Conservation (phyloP, 2,797 vertebrate species). For the Eulemur albifrons region DNA sequence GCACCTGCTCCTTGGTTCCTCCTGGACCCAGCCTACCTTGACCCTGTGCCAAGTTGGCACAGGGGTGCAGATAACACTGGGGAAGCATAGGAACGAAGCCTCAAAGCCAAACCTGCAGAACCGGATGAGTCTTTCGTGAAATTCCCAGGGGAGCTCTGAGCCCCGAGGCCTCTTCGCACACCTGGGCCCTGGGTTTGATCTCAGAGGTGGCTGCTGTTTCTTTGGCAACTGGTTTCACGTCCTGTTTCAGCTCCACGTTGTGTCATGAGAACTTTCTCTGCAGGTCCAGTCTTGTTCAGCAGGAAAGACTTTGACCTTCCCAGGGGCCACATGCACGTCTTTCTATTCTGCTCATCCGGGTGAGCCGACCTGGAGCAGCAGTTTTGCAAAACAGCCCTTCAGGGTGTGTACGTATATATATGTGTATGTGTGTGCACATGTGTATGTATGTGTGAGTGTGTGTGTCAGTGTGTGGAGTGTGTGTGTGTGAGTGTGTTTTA, state of each 20-base stretch:
- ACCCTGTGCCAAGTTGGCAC: constrained; percentile 30
- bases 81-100: background rate
- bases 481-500: background rate
- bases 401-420: background rate
- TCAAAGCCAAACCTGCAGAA: constrained; percentile 82
- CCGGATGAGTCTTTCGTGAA: constrained; percentile 92
- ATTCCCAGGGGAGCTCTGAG: constrained; percentile 87
- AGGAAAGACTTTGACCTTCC: constrained; percentile 25
- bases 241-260: background rate
- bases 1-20: background rate
- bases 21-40: background rate
- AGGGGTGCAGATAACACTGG: background rate
- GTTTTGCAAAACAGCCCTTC: background rate
- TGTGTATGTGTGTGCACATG: too few relatives aligned
- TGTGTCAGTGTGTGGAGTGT: background rate
- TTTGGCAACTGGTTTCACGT: constrained; percentile 66
- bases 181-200: constrained; percentile 81
- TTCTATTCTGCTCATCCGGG: background rate
- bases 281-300: constrained; percentile 8
- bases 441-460: background rate
- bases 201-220: constrained; percentile 83
- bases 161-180: constrained; percentile 84
- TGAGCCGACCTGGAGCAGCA: background rate
- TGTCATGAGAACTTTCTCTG: background rate
- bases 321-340: background rate